Base-by-base conservation (phyloP, 2,113 vertebrate genomes). In the Platichthys flesus region DNA sequence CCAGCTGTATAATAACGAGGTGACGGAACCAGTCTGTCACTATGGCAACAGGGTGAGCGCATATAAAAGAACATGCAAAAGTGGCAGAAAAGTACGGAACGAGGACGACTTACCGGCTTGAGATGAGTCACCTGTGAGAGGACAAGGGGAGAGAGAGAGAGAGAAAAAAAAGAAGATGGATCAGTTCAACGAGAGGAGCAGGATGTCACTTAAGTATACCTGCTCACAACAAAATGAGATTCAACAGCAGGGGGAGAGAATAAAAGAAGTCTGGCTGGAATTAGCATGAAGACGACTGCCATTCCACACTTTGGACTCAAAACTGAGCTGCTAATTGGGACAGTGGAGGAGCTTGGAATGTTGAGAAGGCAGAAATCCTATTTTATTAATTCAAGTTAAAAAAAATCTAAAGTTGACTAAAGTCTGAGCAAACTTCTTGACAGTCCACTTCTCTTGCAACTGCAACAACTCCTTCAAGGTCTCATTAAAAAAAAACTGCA, bases 71-170 rank as follows among this genome's bases (percentile, higher is more conserved):
- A 28, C 2, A n/a, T 9, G 52, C 14, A 68, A 31, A 23, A 18
- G 15, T 35, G 45, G 20, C 14, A 35, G 2, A 60, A 73, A 73
- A 51, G 28, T 49, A 70, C 5, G 62, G 35, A 79, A 40, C 35
- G 3, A 72, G 42, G 56, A 3, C 5, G 23, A 93, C 94, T 94
- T 89, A 95, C 94, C 94, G 28, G 75, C 85, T 88, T 88, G 92
- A 66, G 94, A 93, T 86, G 92, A 91, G 78, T 95, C 94, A 89
- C 94, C 94, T 95, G 78, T 4, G 70, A 58, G 60, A 12, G 24
- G 60, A 68, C 55, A 66, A n/a, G 73, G 20, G 71, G 21, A 79
- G 52, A 75, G 20, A 78, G 20, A 28, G 9, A 40, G 24, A 24
- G 24, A 12, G 23, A 42, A 42, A 42, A 63, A 63, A 15, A 6